phyloP scores from a whole-genome alignment of 2,888 invertebrate species.

The Caenorhabditis imperialis region DNA sequence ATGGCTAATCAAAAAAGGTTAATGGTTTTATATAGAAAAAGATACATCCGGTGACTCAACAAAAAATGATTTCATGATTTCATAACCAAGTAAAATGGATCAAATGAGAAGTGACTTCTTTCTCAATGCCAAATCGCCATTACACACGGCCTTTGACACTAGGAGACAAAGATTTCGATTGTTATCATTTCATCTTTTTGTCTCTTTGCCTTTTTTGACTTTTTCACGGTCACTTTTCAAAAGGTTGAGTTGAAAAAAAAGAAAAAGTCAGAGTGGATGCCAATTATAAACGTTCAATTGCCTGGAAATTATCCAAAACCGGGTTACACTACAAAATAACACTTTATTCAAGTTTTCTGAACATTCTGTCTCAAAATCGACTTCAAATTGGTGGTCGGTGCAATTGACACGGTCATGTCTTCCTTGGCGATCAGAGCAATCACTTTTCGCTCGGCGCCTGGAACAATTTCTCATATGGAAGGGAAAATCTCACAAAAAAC shows the following conservation, averaged over 20 bases:
- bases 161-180: constrained; percentile 8
- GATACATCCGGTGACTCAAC: too few relatives aligned
- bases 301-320: too few relatives aligned
- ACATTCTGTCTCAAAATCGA: constrained; percentile 57
- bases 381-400: constrained; percentile 61
- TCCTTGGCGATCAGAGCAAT: constrained; percentile 69
- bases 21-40: not conserved
- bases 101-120: constrained; percentile 10
- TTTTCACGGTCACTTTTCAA: constrained; percentile 42
- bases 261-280: not conserved
- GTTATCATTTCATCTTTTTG: not conserved
- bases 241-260: not conserved
- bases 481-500: too few relatives aligned
- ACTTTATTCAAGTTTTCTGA: constrained; percentile 48
- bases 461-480: not conserved
- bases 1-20: constrained; percentile 1
- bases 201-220: constrained; percentile 5
- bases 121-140: constrained; percentile 19
- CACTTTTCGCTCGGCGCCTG: constrained; percentile 58
- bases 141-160: too few relatives aligned
- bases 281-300: too few relatives aligned
- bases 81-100: not conserved
- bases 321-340: too few relatives aligned
- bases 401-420: constrained; percentile 56
- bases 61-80: too few relatives aligned